Base-by-base conservation (phyloP, 2,888 invertebrate species). In the Rhodophaea formosa region DNA sequence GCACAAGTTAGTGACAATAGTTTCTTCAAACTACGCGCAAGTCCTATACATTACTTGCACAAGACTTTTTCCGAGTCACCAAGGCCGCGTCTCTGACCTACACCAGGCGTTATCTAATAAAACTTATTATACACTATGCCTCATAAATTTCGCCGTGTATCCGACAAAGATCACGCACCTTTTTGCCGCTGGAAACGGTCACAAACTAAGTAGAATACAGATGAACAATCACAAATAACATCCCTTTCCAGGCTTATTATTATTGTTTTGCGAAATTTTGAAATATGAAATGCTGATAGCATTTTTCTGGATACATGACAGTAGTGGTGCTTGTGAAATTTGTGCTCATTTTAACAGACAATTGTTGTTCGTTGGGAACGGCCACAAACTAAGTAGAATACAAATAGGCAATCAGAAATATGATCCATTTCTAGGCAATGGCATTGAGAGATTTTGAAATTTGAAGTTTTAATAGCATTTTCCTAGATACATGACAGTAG, bases 131-230 rank as follows among this genome's bases (percentile, higher is more conserved):
- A 70, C 63, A 68, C 65, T 65, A 69, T 57, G 59, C 57, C 60
- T 45, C 72, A 77, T 80, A 79, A 79, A 80, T 79, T 71, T 67
- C 52, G 32, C 59, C 63, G 61, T 63, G 64, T 77, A 75, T 72
- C 72, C 70, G 66, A 70, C 73, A 68, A 74, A 76, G 75, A 77
- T 78, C 80, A 82, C 82, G 79, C 80, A 81, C 80, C 73, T 74
- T 74, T 72, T 74, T 67, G 67, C 72, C 59, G 64, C 61, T 63
- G 59, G 60, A 63, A 68, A 5, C 12, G 3, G 3, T 6, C 12
- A 39, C 32, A 10, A 39, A 39, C n/a, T 39, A 39, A 8, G 60
- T 68, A 71, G 75, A 39, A 1, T 10, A 8, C 39, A 39, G 39
- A 39, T 39, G 39, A 2, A 39, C n/a, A 12, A 12, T 23, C 23